Base-by-base conservation (phyloP, 2,888 invertebrate species). In the Cistogaster globosa region DNA sequence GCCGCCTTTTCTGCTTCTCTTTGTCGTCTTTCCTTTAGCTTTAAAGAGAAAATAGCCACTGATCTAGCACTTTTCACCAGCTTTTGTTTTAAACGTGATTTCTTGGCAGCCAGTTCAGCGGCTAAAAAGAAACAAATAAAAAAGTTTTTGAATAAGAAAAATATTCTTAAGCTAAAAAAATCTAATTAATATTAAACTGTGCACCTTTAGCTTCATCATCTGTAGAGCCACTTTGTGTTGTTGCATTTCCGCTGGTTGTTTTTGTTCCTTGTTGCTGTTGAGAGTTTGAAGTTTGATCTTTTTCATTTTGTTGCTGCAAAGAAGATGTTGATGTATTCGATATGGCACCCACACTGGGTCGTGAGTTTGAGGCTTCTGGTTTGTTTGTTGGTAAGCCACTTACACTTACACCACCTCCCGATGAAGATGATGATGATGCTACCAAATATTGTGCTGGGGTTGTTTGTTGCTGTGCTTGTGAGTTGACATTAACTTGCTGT, bases 31-130 rank as follows among this genome's bases (percentile, higher is more conserved):
- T 96, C 96, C 89, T 96, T 96, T 86, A 97, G 93, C 78, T 97
- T 97, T 68, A 97, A 93, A 7, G 97, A 97, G 93, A 97, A 97
- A 90, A 97, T 96, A 7, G 97, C 97, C 58, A 97, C 97, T 0
- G 97, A 97, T 16, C 97, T 94, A 8, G 97, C 97, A 69, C 97
- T 94, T 92, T 97, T 97, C 92, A 97, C 96, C 36, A 97, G 91
- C 88, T 95, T 95, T 67, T 97, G 97, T 89, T 95, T 96, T 20
- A 95, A 94, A 16, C 95, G 94, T 51, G 95, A 95, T 89, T 95
- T 95, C 81, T 95, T 95, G 6, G 95, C 95, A 84, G 95, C 93
- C 84, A 94, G 93, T 88, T 95, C 94, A 48, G 94, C 94, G 60
- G 93, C 92, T 91, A 22, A 12, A 72, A 48, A 78, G 11, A 79